Evolutionary conservation across 92 coral and sea anemone genomes (phyloP), one percentile per base, ranked within the genome.

Genomic region (Anthopleura xanthogrammica): DNA sequence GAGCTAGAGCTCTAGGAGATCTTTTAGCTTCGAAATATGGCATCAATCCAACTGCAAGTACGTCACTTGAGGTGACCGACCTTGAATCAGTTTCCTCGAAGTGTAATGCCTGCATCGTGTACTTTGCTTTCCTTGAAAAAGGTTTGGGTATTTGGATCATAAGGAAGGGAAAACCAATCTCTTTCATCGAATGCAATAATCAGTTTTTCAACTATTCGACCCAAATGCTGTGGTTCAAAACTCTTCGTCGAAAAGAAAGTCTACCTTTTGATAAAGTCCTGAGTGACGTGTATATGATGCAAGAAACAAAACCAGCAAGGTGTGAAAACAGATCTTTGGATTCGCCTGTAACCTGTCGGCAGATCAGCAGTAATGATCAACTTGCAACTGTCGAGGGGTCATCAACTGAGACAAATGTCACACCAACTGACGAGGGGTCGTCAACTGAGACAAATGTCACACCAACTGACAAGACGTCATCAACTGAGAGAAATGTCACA

Each of bases 21-120:
- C 62, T 20, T 52, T 77, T 77, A 39, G 64, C 60, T 9, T 77
- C 80, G 10, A 77, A 77, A 5, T 77, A 77, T 50, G 40, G 42
- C 64, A 17, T 77, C 16, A 50, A 50, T 41, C 56, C 6, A 50
- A 12, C 46, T 36, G 42, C 2, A 23, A 68, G 1, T 29, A 24
- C 74, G 6, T 5, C 74, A 36, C 74, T 29, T 9, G 74, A 68
- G 74, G 8, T 3, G 1, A 36, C 19, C 12, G 74, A 68, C 13
- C 11, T 68, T 5, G 42, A 68, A 36, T 17, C 41, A 68, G 16
- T 68, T 68, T 68, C 74, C 5, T 24, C 14, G 74, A 68, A 29
- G 6, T 23, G 74, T 29, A 24, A 68, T 0, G 74, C 41, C 14
- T 22, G 14, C 29, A 68, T 68, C 74, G 74, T 68, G 36, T 68